Conservation (phyloP, 2,888 invertebrate genomes). For the Pecten maximus region DNA sequence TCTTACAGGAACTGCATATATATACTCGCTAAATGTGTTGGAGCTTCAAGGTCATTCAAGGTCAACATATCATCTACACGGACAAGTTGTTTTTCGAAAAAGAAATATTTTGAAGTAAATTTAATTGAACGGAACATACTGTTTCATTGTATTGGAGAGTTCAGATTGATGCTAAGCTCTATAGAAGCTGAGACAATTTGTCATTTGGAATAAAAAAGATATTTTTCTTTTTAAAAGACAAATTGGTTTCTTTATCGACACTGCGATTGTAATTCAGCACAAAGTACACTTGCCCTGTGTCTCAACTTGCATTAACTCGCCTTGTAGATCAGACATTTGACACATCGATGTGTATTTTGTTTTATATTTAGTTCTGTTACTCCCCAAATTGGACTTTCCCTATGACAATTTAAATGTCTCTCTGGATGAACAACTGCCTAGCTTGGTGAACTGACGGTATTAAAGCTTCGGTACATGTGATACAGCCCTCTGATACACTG, state of each 20-base stretch:
- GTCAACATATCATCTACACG: neutral
- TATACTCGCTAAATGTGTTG: neutral
- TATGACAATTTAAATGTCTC: neutral
- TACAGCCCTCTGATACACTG: neutral
- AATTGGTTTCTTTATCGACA: neutral
- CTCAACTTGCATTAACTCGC: neutral
- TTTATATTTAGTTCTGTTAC: neutral
- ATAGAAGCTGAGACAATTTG: neutral
- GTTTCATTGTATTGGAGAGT: neutral
- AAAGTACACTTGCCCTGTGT: neutral
- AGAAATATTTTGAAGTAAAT: neutral
- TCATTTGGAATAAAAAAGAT: neutral
- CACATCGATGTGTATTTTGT: neutral
- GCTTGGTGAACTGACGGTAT: neutral
- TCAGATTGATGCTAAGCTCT: neutral
- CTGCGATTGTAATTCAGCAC: neutral
- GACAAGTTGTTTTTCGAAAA: neutral
- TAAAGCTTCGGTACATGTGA: neutral
- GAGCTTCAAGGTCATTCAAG: neutral
- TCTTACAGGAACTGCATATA: neutral
- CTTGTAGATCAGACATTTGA: neutral
- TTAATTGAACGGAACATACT: neutral
- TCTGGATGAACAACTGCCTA: neutral
- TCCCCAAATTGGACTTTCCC: neutral
- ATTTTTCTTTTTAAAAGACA: neutral